Base-by-base conservation (phyloP, 2,888 invertebrate species). In the Heliconius aoede region DNA sequence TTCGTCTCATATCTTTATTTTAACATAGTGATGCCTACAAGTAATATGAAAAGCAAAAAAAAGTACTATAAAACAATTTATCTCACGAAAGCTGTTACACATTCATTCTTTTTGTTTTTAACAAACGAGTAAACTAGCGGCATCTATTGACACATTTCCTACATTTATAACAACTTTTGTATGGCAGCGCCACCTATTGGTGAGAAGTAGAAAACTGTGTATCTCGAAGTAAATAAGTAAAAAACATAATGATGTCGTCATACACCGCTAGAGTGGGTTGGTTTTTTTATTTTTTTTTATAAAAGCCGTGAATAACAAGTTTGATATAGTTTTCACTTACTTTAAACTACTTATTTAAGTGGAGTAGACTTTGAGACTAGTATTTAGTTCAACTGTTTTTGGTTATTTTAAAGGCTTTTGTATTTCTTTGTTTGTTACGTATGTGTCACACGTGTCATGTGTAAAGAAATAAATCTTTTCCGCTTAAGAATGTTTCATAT, bases 181-280 rank as follows among this genome's bases (percentile, higher is more conserved):
- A 51, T n/a, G 9, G 28, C 64, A 83, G 58, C 84, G 86, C 83
- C 86, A 89, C 85, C 89, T 88, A 72, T 76, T 73, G 79, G 8
- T 1, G 3, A 1, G 7, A 3, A 26, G 7, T 4, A 32, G 11
- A 65, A 74, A 73, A 78, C 46, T 73, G 74, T 32, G 60, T 72
- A n/a, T 4, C 11, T 36, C 9, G 51, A 30, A 18, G 1, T 26
- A 32, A 78, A 76, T 78, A 83, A 85, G 83, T 85, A 83, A 81
- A 84, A 85, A 88, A 82, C 78, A 71, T 81, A 81, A 81, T 83
- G 84, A 81, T 85, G 83, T 82, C 79, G 51, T 69, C 28, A 74
- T 60, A 74, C 30, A 76, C 86, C 93, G 87, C 85, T 88, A 93
- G 93, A 92, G 90, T 86, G 92, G 83, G 91, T 87, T 91, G 84